Evolutionary conservation across 2,888 invertebrate genomes (phyloP).

Genomic region (Theristus sp.): DNA sequence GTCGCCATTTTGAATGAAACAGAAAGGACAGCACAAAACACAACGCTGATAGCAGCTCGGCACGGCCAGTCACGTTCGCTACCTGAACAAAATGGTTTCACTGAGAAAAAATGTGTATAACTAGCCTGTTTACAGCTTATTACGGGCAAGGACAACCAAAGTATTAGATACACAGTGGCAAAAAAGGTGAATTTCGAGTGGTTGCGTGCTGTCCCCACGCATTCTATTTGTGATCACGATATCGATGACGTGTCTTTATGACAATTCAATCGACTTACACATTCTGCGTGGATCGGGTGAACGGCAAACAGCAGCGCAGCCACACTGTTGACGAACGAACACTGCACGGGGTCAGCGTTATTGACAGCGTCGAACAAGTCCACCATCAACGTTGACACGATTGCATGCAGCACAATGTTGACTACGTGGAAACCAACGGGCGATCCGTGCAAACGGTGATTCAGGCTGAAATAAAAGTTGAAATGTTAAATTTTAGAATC

Average conservation of each 20-base stretch:
- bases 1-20: constrained; percentile 15
- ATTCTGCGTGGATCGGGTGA: constrained; percentile 82
- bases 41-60: constrained; percentile 64
- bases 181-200: too few relatives aligned
- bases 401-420: constrained; percentile 53
- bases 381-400: constrained; percentile 36
- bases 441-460: constrained; percentile 39
- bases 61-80: constrained; percentile 72
- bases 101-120: not conserved
- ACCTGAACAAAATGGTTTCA: constrained; percentile 37
- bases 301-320: constrained; percentile 59
- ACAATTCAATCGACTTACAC: constrained; percentile 47
- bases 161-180: too few relatives aligned
- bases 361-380: constrained; percentile 7
- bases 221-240: too few relatives aligned
- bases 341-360: too few relatives aligned
- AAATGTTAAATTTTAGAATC: too few relatives aligned
- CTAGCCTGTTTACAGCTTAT: too few relatives aligned
- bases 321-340: constrained; percentile 23
- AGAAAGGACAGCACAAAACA: constrained; percentile 53
- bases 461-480: constrained; percentile 26
- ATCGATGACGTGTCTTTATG: too few relatives aligned
- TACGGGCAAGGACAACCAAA: too few relatives aligned
- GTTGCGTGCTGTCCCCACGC: too few relatives aligned
- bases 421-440: constrained; percentile 45